Evolutionary conservation across 2,113 vertebrate species (phyloP).

Genomic region (Smithornis capensis): DNA sequence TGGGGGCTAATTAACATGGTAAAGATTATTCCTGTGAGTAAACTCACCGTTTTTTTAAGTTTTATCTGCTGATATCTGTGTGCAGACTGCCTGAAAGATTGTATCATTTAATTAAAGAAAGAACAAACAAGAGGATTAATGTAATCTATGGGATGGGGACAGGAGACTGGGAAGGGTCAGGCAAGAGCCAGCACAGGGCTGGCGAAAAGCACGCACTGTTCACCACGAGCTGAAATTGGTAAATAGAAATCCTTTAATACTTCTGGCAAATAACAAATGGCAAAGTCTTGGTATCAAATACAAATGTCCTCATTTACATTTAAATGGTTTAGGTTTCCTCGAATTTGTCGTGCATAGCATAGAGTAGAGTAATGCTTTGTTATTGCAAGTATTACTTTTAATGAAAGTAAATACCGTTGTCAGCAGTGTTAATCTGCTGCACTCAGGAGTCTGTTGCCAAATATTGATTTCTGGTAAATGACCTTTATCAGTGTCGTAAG

Average conservation of each 20-base stretch:
- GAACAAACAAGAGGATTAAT: constrained; percentile 58
- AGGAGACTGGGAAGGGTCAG: neutral
- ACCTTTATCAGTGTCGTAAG: constrained; percentile 8
- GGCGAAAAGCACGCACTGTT: neutral
- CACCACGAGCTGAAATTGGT: neutral
- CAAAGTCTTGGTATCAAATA: constrained; percentile 45
- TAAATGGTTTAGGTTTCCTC: constrained; percentile 56
- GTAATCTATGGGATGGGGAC: constrained; percentile 17
- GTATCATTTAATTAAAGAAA: constrained; percentile 65
- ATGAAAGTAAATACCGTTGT: constrained; percentile 42
- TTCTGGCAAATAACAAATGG: constrained; percentile 13
- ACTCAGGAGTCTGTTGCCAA: constrained; percentile 28
- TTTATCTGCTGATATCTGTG: constrained; percentile 45
- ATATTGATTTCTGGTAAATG: constrained; percentile 50
- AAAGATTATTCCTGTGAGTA: neutral
- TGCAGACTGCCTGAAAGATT: constrained; percentile 22
- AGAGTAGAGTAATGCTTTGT: constrained; percentile 14
- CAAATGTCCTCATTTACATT: constrained; percentile 63
- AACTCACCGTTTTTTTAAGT: neutral
- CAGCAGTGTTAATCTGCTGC: constrained; percentile 18
- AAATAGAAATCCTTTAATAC: constrained; percentile 50
- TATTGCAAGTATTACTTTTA: constrained; percentile 50
- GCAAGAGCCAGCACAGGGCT: neutral
- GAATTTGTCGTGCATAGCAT: neutral
- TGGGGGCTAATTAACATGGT: constrained; percentile 22